Base-by-base conservation (phyloP, 2,888 invertebrate genomes). In the Branchinecta sandiegonensis region DNA sequence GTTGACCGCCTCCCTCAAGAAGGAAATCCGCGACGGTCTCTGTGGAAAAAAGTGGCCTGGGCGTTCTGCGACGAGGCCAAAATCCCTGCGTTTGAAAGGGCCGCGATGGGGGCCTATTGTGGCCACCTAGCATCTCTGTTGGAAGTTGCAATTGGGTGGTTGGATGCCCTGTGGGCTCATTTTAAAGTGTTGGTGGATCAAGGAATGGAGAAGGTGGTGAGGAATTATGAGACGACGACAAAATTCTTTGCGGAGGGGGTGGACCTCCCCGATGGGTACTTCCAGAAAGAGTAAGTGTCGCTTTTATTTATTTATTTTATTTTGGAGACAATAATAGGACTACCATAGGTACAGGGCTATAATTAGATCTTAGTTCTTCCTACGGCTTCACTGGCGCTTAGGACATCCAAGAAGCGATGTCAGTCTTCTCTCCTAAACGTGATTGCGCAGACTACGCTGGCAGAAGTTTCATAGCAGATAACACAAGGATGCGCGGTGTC, bases 101-200 rank as follows among this genome's bases (percentile, higher is more conserved):
- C 90, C 7, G 83, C 89, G 14, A 82, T 89, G 70, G 91, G 86
- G 3, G 83, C 86, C 66, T 83, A 93, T 66, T 90, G 92, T 78
- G 95, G 95, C 0, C 86, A 93, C 76, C 78, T 94, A 63, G 80
- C 84, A 47, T 84, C 88, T 8, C 77, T 94, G n/a, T 77, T 94
- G 56, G 85, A 56, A 14, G 56, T 56, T 56, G 56, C 56, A 8
- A 10, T n/a, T 56, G 56, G 87, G 92, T 96, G 94, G 94, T 86
- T 90, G 74, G 95, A 96, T 77, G 80, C 87, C 71, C 79, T 95
- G 46, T 96, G 95, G 95, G 89, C 91, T 1, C 87, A 91, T 77
- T 80, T 91, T 72, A 85, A 85, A 75, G 84, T 86, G 0, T 84
- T 90, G 76, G 86, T 94, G 70, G 94, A 94, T 76, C 84, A 87